These are phyloP conservation scores for Oryzaephilus surinamensis DNA, from an alignment of 1,140 invertebrate species.

Conservation along the genomic window DNA sequence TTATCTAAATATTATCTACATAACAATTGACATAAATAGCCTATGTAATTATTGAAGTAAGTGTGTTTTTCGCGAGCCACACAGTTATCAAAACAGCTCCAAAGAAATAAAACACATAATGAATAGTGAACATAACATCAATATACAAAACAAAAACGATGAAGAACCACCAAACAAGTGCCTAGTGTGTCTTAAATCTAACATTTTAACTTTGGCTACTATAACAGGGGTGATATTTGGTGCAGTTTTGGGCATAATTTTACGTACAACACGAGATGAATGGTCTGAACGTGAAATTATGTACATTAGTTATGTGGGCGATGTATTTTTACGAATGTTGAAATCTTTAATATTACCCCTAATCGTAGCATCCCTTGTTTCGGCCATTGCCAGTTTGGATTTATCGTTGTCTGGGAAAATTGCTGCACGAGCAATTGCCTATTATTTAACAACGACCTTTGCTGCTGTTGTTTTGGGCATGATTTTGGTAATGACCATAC, in stretches of 20 bases:
- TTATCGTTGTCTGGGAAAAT: constrained; percentile 54
- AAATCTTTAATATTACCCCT: constrained; percentile 66
- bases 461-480: constrained; percentile 64
- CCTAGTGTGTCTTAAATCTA: constrained; percentile 27
- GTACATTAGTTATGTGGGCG: constrained; percentile 58
- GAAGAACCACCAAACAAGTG: constrained; percentile 16
- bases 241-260: constrained; percentile 49
- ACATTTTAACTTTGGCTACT: constrained; percentile 58
- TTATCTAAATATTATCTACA: no score
- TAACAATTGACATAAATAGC: no score
- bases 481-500: constrained; percentile 56
- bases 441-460: constrained; percentile 69
- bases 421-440: constrained; percentile 54
- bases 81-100: no score
- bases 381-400: constrained; percentile 60
- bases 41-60: no score
- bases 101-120: not conserved
- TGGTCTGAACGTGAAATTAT: constrained; percentile 49
- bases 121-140: no score
- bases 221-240: constrained; percentile 54
- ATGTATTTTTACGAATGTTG: constrained; percentile 62
- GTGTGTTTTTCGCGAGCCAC: no score
- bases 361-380: constrained; percentile 61
- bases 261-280: constrained; percentile 36
- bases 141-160: not conserved